Conservation (phyloP, 2,888 invertebrate species). For the Polymixis lichenea region DNA sequence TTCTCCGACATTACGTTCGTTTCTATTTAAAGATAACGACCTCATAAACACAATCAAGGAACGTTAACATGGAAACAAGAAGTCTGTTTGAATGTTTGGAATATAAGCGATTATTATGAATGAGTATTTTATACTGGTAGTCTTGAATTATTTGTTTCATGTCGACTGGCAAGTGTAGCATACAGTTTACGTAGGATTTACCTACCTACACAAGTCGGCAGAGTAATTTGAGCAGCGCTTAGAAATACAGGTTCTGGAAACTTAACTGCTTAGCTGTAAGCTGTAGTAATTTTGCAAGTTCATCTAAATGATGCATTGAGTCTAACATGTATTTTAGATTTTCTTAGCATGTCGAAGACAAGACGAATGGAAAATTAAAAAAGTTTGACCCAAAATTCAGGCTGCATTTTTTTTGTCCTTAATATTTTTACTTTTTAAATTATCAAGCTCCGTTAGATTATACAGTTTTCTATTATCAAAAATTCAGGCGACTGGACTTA, state of each 20-base stretch:
- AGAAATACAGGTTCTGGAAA: constrained; percentile 23
- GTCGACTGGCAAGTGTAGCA: constrained; percentile 16
- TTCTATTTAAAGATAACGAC: constrained; percentile 61
- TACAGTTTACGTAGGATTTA: constrained; percentile 42
- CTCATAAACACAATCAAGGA: constrained; percentile 52
- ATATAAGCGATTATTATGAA: constrained; percentile 35
- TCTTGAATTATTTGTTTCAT: constrained; percentile 17
- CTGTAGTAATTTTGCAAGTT: constrained; percentile 1
- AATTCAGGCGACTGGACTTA: constrained; percentile 36
- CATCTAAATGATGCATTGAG: constrained; percentile 8
- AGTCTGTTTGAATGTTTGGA: constrained; percentile 33
- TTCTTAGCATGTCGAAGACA: neutral
- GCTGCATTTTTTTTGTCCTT: neutral
- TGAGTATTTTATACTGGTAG: constrained; percentile 14
- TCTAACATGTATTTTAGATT: constrained; percentile 27
- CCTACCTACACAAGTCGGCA: constrained; percentile 38
- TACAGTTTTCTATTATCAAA: constrained; percentile 27
- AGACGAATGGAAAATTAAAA: neutral
- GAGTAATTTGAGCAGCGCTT: constrained; percentile 28
- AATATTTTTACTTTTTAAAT: neutral
- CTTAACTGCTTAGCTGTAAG: constrained; percentile 9
- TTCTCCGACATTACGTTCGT: constrained; percentile 54
- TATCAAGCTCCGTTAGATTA: constrained; percentile 22
- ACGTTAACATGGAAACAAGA: constrained; percentile 36
- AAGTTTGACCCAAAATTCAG: neutral